Evolutionary conservation across 2,888 invertebrate species (phyloP), one percentile per base, ranked within the genome.

Genomic region (Mythimna vitellina): DNA sequence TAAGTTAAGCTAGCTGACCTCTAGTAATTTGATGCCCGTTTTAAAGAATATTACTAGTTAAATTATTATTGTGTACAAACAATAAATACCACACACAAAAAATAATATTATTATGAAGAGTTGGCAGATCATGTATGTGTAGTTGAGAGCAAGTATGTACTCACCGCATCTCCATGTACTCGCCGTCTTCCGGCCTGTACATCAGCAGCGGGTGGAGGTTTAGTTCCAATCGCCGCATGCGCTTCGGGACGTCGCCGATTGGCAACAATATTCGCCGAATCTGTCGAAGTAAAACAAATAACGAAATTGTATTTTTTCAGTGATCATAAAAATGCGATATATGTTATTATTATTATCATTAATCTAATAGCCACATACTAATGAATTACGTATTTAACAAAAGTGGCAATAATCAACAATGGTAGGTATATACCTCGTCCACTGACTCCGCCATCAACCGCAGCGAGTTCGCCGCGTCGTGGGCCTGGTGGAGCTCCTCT

Each of bases 111-210:
- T 42, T 14, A 42, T 14, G 42, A 42, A 4, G 1, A 35, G 42
- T 42, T 42, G 9, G n/a, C 25, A 54, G 29, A 57, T 49, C 29
- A 49, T 49, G n/a, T n/a, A 61, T 46, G 42, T 62, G 62, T 32
- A 29, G 4, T 46, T 25, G n/a, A 12, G 22, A 38, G 64, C 5
- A 46, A 25, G 61, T 51, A 65, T 22, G 65, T 54, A 38, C 65
- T 65, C 25, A 65, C 65, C 7, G 35, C 65, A 65, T 65, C 0
- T 65, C 54, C 53, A 65, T 38, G 12, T 54, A 65, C 17, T 54
- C 22, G 1, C 38, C 54, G 17, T 42, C 54, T 8, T 65, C 25
- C 22, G 54, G 54, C 65, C 38, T 65, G 20, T 38, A 42, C 54
- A 65, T 22, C 65, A 65, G 38, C 65, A 65, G 54, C 35, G 65